Base-by-base conservation (phyloP, 2,888 invertebrate genomes). In the Watsonalla cultraria region DNA sequence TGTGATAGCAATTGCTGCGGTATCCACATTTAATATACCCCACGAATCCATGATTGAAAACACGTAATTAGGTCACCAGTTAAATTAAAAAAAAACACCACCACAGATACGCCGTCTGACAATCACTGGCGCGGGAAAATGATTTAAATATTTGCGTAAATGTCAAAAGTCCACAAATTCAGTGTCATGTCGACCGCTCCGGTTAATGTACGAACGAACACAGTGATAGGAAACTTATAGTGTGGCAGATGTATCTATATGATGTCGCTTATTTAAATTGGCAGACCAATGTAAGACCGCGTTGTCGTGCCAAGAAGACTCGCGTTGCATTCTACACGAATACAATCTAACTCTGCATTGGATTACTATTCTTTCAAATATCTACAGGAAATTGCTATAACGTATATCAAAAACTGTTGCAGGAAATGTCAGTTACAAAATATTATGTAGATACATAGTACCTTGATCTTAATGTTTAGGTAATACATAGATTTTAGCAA, bases 21-120 rank as follows among this genome's bases (percentile, higher is more conserved):
- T 90, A 70, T 93, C 93, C 67, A 93, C 93, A 66, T 93, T 93
- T 74, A 95, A 82, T 66, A 93, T 93, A 58, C 94, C 94, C 95
- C 95, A 95, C 67, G 93, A 93, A 91, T 94, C 94, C 95, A 95
- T 95, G 58, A 64, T 72, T 65, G 59, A 54, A 53, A 46, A 62
- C 37, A 37, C 37, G 8, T 7, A 37, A 37, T 7, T 7, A 37
- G 7, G 8, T 8, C 37, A 37, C 37, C 37, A 37, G 37, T 7
- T 37, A 7, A 37, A 37, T 9, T 37, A 37, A 37, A 24, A 24
- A 24, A 24, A 24, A 24, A 24, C 24, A 24, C 1, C 24, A 24
- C 24, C 24, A 24, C 24, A 24, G 24, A 24, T 24, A 24, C 24
- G 24, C 24, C 24, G 24, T 24, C 24, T 24, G 24, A 24, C 24